These are phyloP conservation scores for Melanostoma mellinum DNA, from an alignment of 2,888 invertebrate species.

Conservation along the genomic window DNA sequence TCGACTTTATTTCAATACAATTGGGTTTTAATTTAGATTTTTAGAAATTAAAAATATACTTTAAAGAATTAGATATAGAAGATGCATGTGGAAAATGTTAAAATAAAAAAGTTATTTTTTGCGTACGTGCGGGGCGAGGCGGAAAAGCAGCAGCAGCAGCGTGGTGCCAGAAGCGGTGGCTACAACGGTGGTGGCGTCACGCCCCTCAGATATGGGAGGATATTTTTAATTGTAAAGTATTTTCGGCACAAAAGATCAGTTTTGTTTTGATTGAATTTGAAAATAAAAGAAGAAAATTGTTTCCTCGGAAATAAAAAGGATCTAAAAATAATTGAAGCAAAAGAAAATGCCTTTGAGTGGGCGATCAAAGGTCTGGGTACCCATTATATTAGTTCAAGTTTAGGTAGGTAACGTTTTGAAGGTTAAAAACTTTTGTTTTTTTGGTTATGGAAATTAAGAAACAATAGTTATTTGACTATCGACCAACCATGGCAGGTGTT, in stretches of 20 bases:
- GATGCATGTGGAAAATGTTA: slow-evolving; percentile 66
- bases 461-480: too few species aligned
- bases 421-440: too few species aligned
- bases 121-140: slow-evolving; percentile 56
- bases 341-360: slow-evolving; percentile 14
- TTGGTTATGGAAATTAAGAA: too few species aligned
- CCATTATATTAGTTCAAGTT: too few species aligned
- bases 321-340: slow-evolving; percentile 31
- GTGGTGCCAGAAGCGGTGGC: neutral
- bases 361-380: too few species aligned
- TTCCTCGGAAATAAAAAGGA: slow-evolving; percentile 11
- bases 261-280: slow-evolving; percentile 64
- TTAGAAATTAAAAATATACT: slow-evolving; percentile 69
- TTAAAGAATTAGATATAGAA: slow-evolving; percentile 30
- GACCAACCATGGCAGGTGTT: too few species aligned
- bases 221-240: slow-evolving; percentile 72
- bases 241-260: slow-evolving; percentile 59
- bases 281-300: slow-evolving; percentile 11
- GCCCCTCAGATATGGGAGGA: slow-evolving; percentile 44
- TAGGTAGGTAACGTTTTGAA: too few species aligned
- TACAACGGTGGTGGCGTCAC: neutral
- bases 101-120: slow-evolving; percentile 71
- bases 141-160: neutral
- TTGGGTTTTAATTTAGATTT: slow-evolving; percentile 71
- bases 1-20: slow-evolving; percentile 73